phyloP scores from a whole-genome alignment of 2,797 vertebrate species.

The Pseudopleuronectes americanus region DNA sequence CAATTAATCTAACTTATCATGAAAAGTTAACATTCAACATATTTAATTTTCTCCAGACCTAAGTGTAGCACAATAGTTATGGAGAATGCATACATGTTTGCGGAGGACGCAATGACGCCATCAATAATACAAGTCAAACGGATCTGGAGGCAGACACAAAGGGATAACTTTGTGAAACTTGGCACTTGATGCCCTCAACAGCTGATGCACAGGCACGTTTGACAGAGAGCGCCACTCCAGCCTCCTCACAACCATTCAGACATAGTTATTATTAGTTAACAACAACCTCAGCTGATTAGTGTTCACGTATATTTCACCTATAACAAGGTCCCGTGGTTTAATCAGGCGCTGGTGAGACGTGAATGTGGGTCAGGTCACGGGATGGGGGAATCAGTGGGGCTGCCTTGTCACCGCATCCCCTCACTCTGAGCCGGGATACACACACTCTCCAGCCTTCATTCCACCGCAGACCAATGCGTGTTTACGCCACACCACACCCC shows the following conservation, averaged over 20 bases:
- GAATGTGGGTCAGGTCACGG: conserved; percentile 79
- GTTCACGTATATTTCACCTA: conserved; percentile 55
- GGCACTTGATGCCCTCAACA: conserved; percentile 35
- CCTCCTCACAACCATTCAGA: not conserved
- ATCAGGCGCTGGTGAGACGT: conserved; percentile 53
- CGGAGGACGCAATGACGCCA: not conserved
- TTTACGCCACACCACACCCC: not conserved
- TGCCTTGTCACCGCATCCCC: conserved; percentile 51
- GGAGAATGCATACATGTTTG: not conserved
- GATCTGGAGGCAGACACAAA: not conserved
- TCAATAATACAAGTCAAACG: not conserved
- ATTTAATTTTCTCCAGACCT: not conserved
- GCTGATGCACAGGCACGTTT: conserved; percentile 21
- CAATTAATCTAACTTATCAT: too few relatives aligned
- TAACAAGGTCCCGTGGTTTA: conserved; percentile 56
- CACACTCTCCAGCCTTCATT: conserved; percentile 11
- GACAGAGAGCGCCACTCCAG: conserved; percentile 3
- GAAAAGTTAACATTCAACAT: too few relatives aligned
- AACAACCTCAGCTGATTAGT: conserved; percentile 37
- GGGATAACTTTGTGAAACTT: conserved; percentile 18
- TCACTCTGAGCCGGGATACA: conserved; percentile 26
- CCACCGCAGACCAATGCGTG: not conserved
- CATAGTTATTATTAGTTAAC: too few relatives aligned
- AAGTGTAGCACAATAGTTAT: not conserved
- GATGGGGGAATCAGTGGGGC: conserved; percentile 60